A percentile compares a stretch with the other conserved stretches of the same genome.
phyloP scores from a whole-genome alignment of 2,888 invertebrate genomes.

The Serripes groenlandicus region DNA sequence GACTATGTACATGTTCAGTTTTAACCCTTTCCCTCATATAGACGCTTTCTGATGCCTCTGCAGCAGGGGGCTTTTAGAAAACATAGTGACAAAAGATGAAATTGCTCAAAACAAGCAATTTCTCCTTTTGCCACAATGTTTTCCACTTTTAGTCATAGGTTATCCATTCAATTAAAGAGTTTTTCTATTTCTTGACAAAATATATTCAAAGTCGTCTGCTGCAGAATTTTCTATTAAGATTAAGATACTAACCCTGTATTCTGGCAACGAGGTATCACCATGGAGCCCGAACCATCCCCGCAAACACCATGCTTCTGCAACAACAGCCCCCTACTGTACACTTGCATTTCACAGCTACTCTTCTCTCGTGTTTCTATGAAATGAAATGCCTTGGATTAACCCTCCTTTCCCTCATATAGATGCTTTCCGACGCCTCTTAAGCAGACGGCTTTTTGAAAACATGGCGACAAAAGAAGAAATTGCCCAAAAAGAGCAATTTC shows the following conservation, averaged over 20 bases:
- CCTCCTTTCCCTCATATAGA: no score
- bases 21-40: no score
- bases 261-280: conserved; percentile 2
- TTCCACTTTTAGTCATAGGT: not conserved
- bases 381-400: not conserved
- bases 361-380: conserved; percentile 5
- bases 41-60: no score
- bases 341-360: conserved; percentile 2
- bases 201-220: not conserved
- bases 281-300: not conserved
- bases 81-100: not conserved
- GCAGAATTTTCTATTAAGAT: not conserved
- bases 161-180: not conserved
- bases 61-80: not conserved
- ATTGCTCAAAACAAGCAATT: no score
- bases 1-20: no score
- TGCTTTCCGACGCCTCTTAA: no score
- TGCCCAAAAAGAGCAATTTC: not conserved
- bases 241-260: conserved; percentile 1
- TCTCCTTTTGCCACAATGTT: not conserved
- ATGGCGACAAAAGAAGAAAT: not conserved
- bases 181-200: not conserved
- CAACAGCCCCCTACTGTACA: not conserved
- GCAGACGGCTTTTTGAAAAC: not conserved
- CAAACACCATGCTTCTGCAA: not conserved